A percentile compares a stretch with the other conserved stretches of the same genome.
Conservation (phyloP, 2,888 invertebrate genomes). For the Mylabris sibirica region DNA sequence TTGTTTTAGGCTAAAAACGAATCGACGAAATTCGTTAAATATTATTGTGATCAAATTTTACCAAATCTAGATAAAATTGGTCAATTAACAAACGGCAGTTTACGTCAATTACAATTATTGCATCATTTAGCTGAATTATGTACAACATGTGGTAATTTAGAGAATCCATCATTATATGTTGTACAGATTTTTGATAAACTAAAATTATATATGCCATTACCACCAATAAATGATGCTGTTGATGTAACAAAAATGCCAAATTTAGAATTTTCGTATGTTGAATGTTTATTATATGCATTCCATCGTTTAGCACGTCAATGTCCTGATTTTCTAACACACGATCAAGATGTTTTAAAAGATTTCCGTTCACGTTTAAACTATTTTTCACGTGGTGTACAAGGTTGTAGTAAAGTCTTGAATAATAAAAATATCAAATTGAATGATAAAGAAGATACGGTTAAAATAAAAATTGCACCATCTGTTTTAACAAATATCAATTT, state of each 20-base stretch:
- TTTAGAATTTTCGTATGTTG: constrained; percentile 91
- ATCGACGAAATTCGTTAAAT: constrained; percentile 83
- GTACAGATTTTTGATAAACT: constrained; percentile 79
- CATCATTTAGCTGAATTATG: constrained; percentile 89
- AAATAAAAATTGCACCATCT: constrained; percentile 81
- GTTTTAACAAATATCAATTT: constrained; percentile 92
- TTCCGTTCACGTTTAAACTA: constrained; percentile 88
- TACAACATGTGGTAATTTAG: constrained; percentile 77
- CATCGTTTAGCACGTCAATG: constrained; percentile 81
- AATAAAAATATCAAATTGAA: constrained; percentile 58
- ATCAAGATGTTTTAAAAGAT: constrained; percentile 80
- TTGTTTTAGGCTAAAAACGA: constrained; percentile 79
- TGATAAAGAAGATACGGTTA: constrained; percentile 70
- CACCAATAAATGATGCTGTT: constrained; percentile 70
- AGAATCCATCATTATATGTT: constrained; percentile 77
- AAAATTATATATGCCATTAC: constrained; percentile 89
- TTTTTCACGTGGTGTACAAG: constrained; percentile 90
- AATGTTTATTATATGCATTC: constrained; percentile 83
- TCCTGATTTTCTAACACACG: constrained; percentile 78
- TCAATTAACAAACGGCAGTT: constrained; percentile 65
- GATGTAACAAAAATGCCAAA: constrained; percentile 75
- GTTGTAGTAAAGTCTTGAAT: constrained; percentile 50
- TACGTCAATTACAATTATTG: constrained; percentile 79
- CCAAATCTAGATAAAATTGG: constrained; percentile 76
- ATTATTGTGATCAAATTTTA: constrained; percentile 85